Evolutionary conservation across 2,797 vertebrate species (phyloP), one percentile per base, ranked within the genome.

Genomic region (Pseudopleuronectes americanus): DNA sequence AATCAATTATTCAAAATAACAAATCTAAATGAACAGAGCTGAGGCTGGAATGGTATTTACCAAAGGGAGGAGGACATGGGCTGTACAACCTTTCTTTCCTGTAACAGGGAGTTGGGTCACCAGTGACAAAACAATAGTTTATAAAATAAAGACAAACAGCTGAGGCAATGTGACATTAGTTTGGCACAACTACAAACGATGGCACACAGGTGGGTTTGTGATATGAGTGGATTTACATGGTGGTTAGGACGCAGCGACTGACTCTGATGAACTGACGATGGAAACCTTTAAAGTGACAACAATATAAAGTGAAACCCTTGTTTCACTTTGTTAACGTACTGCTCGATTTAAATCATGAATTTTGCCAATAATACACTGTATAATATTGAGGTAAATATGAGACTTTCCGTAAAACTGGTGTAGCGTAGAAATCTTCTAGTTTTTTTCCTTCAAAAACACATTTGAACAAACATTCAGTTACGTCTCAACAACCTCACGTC

Each of bases 181-280:
- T 52, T 74, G 74, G 58, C 74, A 82, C 58, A 71, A 59, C 78
- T 59, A 75, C 59, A 67, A 84, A 71, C 26, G 10, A 43, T 76
- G 41, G 61, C 60, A 78, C 67, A 41, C 51, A 28, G 63, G 45
- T 69, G 55, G 31, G 22, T 68, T 61, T 84, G 41, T 68, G 47
- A 71, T 21, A 23, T 21, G 13, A 43, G 43, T 57, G 12, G 53
- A 52, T 45, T 45, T 26, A 57, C 51, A n/a, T n/a, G 5, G n/a
- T 45, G 43, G 17, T 45, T 45, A 21, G 16, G 48, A 22, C 41
- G 19, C n/a, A 55, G 57, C 38, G 56, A 55, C 63, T n/a, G 13
- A 71, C 31, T n/a, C 6, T 14, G 52, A 2, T 41, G 13, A 52
- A 59, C 28, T 41, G 43, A 38, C 12, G 10, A 38, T 38, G 41